Evolutionary conservation across 2,113 vertebrate species (phyloP).

Genomic region (Tauraco erythrolophus): DNA sequence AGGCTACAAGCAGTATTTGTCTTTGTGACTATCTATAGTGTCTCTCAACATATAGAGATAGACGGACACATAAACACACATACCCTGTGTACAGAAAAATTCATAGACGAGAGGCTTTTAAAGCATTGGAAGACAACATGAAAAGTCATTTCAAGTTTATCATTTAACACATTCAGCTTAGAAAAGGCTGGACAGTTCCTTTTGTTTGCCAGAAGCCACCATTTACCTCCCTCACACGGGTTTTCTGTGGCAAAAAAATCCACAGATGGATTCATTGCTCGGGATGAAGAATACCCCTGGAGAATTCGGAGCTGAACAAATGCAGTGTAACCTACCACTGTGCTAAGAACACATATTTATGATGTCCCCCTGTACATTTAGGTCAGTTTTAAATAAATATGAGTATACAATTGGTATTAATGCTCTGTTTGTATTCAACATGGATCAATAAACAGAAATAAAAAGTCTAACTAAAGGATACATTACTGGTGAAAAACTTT

Average conservation of each 20-base stretch:
- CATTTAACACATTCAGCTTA: conserved; percentile 1
- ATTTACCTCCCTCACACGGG: not conserved
- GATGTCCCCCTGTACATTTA: not conserved
- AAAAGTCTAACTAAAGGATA: not conserved
- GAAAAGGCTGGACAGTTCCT: conserved; percentile 64
- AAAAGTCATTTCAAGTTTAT: not conserved
- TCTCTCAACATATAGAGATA: not conserved
- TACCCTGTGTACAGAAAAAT: not conserved
- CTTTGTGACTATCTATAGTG: not conserved
- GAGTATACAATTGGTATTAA: not conserved
- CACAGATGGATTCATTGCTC: not conserved
- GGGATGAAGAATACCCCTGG: not conserved
- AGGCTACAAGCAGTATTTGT: not conserved
- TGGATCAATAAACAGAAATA: not conserved
- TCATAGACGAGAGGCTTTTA: not conserved
- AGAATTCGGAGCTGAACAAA: not conserved
- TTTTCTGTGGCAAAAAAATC: not conserved
- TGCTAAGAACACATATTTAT: not conserved
- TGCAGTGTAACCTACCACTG: not conserved
- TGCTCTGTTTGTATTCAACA: not conserved
- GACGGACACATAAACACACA: accelerated
- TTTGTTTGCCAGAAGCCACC: not conserved
- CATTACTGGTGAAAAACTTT: not conserved
- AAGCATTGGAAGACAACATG: not conserved
- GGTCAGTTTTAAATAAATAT: not conserved